Conservation (phyloP, 2,888 invertebrate genomes). For the Choristoneura rosaceana region DNA sequence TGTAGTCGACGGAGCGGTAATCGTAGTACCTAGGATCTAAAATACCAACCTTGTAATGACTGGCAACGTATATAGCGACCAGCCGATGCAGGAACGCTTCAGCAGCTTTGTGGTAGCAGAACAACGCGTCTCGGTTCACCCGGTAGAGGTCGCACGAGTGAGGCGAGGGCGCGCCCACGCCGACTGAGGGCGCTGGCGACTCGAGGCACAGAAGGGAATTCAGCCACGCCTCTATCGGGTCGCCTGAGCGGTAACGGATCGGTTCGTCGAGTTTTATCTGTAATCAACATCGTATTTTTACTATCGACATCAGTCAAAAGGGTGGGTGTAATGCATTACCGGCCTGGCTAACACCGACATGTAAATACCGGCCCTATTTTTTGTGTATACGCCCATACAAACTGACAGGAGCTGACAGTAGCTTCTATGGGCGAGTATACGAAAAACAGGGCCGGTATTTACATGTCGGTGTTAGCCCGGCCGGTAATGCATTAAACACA, state of each 20-base stretch:
- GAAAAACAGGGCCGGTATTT: too few species aligned
- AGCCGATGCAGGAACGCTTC: conserved; percentile 96
- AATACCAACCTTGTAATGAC: conserved; percentile 95
- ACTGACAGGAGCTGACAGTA: too few species aligned
- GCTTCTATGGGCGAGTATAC: too few species aligned
- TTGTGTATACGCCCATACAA: too few species aligned
- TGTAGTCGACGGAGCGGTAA: too few species aligned
- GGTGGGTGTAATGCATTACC: too few species aligned
- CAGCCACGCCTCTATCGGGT: conserved; percentile 96
- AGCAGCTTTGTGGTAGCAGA: conserved; percentile 97
- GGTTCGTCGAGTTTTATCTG: conserved; percentile 95
- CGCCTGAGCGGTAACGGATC: conserved; percentile 95
- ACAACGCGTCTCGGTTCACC: conserved; percentile 95
- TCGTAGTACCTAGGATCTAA: too few species aligned
- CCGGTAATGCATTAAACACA: too few species aligned
- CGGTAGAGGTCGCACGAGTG: conserved; percentile 95
- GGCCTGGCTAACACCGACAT: too few species aligned
- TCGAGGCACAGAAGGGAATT: conserved; percentile 96
- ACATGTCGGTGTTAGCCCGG: too few species aligned
- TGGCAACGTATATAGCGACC: conserved; percentile 97
- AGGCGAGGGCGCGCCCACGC: conserved; percentile 95
- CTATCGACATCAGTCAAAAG: too few species aligned
- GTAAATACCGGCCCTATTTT: too few species aligned
- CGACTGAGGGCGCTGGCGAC: conserved; percentile 88
- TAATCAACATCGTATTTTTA: neutral